Percentiles rank a stretch among this genome's conserved stretches.
Evolutionary conservation across 2,797 vertebrate genomes (phyloP).

Genomic region (Myotis findleyi): DNA sequence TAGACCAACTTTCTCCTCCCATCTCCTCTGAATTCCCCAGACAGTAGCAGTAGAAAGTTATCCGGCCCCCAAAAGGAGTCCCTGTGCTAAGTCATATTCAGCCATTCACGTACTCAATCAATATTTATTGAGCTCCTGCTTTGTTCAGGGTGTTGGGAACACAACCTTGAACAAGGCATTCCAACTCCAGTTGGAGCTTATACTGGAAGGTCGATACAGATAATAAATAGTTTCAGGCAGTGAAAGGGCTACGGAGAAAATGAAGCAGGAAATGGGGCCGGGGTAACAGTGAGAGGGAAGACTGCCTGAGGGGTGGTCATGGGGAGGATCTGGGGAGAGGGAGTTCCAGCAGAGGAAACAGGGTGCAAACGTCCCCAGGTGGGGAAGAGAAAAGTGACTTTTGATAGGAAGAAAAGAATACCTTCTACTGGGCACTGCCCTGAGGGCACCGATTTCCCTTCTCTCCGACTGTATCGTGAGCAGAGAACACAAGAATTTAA

Average conservation of each 20-base stretch:
- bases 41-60: background rate
- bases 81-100: background rate
- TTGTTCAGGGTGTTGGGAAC: background rate
- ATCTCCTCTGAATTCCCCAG: background rate
- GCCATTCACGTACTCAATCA: accelerated
- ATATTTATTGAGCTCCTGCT: background rate
- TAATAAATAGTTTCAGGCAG: background rate
- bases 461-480: background rate
- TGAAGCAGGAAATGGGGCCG: background rate
- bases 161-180: background rate
- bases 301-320: background rate
- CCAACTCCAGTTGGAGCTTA: background rate
- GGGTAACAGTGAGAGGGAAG: background rate
- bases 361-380: background rate
- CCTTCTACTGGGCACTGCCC: background rate
- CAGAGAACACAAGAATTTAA: background rate
- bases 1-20: background rate
- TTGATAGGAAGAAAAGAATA: background rate
- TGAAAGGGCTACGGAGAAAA: background rate
- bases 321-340: background rate
- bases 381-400: background rate
- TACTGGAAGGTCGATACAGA: no score
- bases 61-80: background rate
- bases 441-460: background rate
- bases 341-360: background rate